Evolutionary conservation across 2,797 vertebrate genomes (phyloP).

Genomic region (Lindbergichthys nudifrons): DNA sequence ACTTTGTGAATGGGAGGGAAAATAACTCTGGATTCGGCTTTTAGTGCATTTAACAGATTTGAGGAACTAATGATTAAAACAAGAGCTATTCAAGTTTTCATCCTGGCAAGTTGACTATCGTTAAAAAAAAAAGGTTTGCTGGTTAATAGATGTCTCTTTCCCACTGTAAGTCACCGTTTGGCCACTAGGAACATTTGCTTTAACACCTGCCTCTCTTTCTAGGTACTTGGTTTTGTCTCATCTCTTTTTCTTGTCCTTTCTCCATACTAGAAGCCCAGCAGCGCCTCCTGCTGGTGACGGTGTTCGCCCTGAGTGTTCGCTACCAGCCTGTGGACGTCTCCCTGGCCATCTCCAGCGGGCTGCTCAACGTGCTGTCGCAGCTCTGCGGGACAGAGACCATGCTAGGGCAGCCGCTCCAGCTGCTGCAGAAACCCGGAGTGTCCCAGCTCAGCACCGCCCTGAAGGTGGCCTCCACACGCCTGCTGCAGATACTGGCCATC

Average conservation of each 20-base stretch:
- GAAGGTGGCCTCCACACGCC: slow-evolving; percentile 96
- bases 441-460: slow-evolving; percentile 97
- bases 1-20: no score
- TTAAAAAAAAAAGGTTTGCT: no score
- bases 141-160: no score
- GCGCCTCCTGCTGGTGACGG: slow-evolving; percentile 95
- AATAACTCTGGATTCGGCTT: no score
- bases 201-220: no score
- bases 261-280: slow-evolving; percentile 91
- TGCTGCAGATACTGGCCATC: slow-evolving; percentile 97
- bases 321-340: slow-evolving; percentile 98
- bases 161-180: no score
- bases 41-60: no score
- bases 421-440: slow-evolving; percentile 93
- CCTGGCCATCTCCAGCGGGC: slow-evolving; percentile 94
- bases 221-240: neutral
- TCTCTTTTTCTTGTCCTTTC: neutral
- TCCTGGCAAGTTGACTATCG: no score
- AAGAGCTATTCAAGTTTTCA: no score
- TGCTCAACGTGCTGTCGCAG: slow-evolving; percentile 95
- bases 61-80: no score
- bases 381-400: slow-evolving; percentile 96
- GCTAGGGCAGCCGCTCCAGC: slow-evolving; percentile 94
- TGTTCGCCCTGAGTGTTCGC: slow-evolving; percentile 96
- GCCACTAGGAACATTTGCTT: no score